Evolutionary conservation across 2,797 vertebrate species (phyloP).

Genomic region (Dicrostonyx torquatus): DNA sequence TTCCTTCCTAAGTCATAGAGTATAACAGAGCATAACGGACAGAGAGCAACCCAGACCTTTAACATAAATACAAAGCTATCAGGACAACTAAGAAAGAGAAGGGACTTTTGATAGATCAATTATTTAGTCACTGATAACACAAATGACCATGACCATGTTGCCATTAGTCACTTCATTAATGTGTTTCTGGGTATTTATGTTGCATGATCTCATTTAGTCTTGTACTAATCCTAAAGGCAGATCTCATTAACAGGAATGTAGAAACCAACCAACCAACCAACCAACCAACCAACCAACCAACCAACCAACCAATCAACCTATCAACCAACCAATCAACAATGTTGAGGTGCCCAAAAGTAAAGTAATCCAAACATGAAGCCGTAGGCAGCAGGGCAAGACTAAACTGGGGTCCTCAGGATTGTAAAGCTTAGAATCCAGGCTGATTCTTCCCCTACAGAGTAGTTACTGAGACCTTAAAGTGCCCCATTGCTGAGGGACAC

Average conservation of each 20-base stretch:
- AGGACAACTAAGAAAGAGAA: not conserved
- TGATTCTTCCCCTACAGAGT: not conserved
- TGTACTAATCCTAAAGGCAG: not conserved
- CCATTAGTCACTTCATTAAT: not conserved
- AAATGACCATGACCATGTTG: not conserved
- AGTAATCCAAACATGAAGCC: not conserved
- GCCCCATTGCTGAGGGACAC: not conserved
- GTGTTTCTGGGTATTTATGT: not conserved
- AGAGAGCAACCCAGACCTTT: not conserved
- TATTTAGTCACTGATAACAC: not conserved
- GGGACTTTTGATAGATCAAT: not conserved
- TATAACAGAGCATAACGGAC: not conserved
- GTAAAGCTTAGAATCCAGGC: not conserved
- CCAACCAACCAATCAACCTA: no score
- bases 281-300: not conserved
- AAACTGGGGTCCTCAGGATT: not conserved
- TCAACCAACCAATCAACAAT: not conserved
- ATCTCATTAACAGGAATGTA: not conserved
- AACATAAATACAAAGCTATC: not conserved
- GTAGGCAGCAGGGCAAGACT: not conserved
- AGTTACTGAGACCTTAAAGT: not conserved
- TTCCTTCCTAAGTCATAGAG: not conserved
- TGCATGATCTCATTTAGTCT: not conserved
- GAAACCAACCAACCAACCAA: not conserved
- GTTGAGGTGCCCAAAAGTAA: not conserved